Base-by-base conservation (phyloP, 2,888 invertebrate genomes). In the Himalopsyche japonica region DNA sequence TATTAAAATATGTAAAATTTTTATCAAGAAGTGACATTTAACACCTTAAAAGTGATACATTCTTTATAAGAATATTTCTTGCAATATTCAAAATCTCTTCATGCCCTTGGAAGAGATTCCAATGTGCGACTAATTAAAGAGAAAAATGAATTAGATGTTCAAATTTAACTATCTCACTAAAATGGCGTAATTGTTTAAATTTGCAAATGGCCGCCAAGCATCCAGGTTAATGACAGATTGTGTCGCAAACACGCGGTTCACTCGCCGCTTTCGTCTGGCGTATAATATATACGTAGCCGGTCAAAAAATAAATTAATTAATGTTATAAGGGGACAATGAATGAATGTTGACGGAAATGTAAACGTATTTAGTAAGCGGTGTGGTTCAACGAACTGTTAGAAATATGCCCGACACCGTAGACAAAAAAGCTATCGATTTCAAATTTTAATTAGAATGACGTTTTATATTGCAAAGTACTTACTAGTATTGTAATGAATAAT, bases 141-240 rank as follows among this genome's bases (percentile, higher is more conserved):
- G 43, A 57, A 57, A n/a, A 57, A 57, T 7, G 20, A 24, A 57
- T 57, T 20, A 20, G 20, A 57, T 57, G 20, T 57, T 57, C 57
- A 57, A 57, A 20, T 20, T 24, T 57, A 24, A 20, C 20, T 57
- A 7, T 57, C 10, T 20, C 20, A 24, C 57, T 57, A 57, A 57
- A 57, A 57, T 57, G 57, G 57, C 57, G 57, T 20, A 20, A 20
- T 57, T 57, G 57, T 57, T 57, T 57, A 57, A 57, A 20, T 57
- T 57, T 57, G 57, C 57, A 57, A 57, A 57, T 57, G 57, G n/a
- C 20, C 57, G 57, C 18, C 76, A 76, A 76, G 34, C n/a, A 76
- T 76, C 32, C n/a, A 76, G 76, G 76, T 76, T 76, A 76, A 76
- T 76, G 30, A 12, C 76, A 76, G 76, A 76, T 76, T 76, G n/a